Evolutionary conservation across 1,140 invertebrate species (phyloP).

Genomic region (Harpegnathos saltator): DNA sequence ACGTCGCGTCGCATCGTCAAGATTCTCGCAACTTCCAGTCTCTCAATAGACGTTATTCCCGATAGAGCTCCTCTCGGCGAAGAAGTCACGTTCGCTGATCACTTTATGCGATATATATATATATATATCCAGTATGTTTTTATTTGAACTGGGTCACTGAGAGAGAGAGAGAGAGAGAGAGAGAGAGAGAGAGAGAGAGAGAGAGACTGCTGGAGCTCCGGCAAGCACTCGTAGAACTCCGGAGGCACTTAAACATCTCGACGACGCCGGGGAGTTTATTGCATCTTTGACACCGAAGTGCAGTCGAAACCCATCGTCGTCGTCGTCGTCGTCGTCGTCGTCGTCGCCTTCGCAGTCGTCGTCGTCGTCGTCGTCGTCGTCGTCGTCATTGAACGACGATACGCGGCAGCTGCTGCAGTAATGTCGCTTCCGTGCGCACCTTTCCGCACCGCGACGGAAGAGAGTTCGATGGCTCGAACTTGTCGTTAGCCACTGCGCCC

Average conservation of each 20-base stretch:
- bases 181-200: too few species aligned
- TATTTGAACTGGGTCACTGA: conserved; percentile 76
- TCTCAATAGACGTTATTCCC: conserved; percentile 44
- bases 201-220: conserved; percentile 28
- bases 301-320: conserved; percentile 55
- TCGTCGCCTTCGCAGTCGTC: too few species aligned
- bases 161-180: too few species aligned
- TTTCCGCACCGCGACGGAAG: neutral
- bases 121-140: conserved; percentile 77
- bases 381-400: conserved; percentile 49
- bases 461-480: conserved; percentile 35
- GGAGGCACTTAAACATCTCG: conserved; percentile 45
- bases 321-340: conserved; percentile 50
- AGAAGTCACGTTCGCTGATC: conserved; percentile 58
- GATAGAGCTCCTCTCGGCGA: conserved; percentile 11
- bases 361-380: conserved; percentile 46
- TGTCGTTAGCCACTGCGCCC: conserved; percentile 28
- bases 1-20: neutral
- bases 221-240: conserved; percentile 57
- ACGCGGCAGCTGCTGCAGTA: conserved; percentile 48
- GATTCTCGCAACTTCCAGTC: conserved; percentile 24
- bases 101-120: conserved; percentile 47
- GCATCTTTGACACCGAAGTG: conserved; percentile 48
- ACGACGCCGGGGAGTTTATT: conserved; percentile 50
- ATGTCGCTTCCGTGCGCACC: conserved; percentile 24